Base-by-base conservation (phyloP, 2,797 vertebrate genomes). In the Cuniculus paca region DNA sequence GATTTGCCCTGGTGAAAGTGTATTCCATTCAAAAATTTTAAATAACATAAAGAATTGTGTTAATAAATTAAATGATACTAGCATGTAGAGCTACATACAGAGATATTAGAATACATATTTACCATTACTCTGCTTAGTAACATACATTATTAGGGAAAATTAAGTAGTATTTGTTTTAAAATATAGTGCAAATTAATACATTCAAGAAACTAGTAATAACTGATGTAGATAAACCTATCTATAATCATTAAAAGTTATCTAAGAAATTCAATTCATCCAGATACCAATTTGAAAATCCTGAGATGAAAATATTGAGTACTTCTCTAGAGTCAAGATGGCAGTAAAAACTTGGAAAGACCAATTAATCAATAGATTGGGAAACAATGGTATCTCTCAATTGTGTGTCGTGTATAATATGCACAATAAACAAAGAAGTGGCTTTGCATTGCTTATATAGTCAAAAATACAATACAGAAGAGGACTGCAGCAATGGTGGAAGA, bases 21-120 rank as follows among this genome's bases (percentile, higher is more conserved):
- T 24, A 96, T 94, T 72, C 48, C n/a, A 97, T 97, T 97, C 60
- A 96, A 95, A 96, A 80, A 74, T 70, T 95, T 98, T 96, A 97
- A 92, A 95, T 97, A 97, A 90, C 74, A 26, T 48, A 91, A 42
- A 96, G 16, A 95, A 95, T 94, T 95, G 0, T 4, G 1, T 83
- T 94, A 79, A 24, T 92, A 63, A 39, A 52, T 58, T 85, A 78
- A 90, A 89, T 94, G 56, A 88, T 97, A 97, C 97, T 97, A 97
- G 98, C 94, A 96, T 7, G 5, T 89, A 48, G 63, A 81, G 1
- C 11, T 42, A 95, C 2, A 95, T 72, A 50, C 85, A 52, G 56
- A 82, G 16, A 39, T 96, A 48, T 88, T 88, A 61, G 54, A 83
- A 88, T 90, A 74, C 0, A 0, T 86, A 90, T 28, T 65, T 91